Percentiles rank a stretch among this genome's conserved stretches.
Evolutionary conservation across 2,113 vertebrate species (phyloP).

Genomic region (Nycticorax nycticorax): DNA sequence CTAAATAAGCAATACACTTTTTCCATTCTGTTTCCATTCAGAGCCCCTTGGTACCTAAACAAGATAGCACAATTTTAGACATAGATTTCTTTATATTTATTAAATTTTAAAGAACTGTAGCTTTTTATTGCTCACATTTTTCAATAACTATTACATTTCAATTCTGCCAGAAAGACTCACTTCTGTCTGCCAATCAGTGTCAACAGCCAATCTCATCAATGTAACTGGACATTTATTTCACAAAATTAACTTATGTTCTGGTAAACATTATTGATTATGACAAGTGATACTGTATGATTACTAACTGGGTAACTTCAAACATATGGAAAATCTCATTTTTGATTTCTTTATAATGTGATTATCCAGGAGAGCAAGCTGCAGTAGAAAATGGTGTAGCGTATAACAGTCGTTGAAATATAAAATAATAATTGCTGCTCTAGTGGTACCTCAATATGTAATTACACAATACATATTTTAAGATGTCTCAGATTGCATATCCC

Average conservation of each 20-base stretch:
- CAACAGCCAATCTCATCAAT: slow-evolving; percentile 54
- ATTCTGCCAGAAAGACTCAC: slow-evolving; percentile 23
- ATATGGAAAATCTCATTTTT: slow-evolving; percentile 46
- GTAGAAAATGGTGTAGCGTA: background rate
- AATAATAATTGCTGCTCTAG: background rate
- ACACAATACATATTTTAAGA: slow-evolving; percentile 8
- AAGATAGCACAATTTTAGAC: background rate
- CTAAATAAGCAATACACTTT: background rate
- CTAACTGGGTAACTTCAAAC: slow-evolving; percentile 40
- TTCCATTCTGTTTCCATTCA: background rate
- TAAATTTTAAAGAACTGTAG: slow-evolving; percentile 14
- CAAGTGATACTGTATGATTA: slow-evolving; percentile 10
- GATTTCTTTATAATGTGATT: background rate
- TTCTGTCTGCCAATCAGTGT: slow-evolving; percentile 55
- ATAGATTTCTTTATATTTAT: slow-evolving; percentile 12
- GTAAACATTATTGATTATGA: slow-evolving; percentile 61
- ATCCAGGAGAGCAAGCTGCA: background rate
- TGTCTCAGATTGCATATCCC: background rate
- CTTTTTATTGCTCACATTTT: slow-evolving; percentile 29
- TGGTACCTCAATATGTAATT: slow-evolving; percentile 7
- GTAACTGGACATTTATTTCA: slow-evolving; percentile 38
- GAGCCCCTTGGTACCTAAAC: background rate
- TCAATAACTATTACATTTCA: slow-evolving; percentile 26
- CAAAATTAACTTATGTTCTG: slow-evolving; percentile 18
- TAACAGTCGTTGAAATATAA: background rate